phyloP scores from a whole-genome alignment of 2,888 invertebrate species.

The Netelia virgata region DNA sequence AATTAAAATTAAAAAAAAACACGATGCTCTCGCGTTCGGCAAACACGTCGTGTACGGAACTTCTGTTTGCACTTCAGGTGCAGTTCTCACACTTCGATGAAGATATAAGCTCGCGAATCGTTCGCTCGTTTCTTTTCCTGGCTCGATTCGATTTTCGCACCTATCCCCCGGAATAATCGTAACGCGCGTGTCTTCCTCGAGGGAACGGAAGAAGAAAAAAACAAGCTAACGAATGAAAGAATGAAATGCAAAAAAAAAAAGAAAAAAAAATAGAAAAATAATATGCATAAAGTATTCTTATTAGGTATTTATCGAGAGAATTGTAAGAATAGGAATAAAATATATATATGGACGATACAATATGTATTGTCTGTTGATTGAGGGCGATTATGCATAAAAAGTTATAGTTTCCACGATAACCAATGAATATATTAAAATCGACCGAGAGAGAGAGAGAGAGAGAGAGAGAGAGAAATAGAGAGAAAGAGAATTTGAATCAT shows the following conservation, averaged over 20 bases:
- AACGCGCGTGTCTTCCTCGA: not conserved
- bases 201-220: not conserved
- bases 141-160: constrained; percentile 37
- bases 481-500: not conserved
- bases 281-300: not conserved
- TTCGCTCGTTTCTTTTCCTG: constrained; percentile 27
- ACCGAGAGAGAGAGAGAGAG: not conserved
- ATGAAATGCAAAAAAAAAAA: not conserved
- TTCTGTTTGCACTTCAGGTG: constrained; percentile 76
- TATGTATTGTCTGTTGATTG: constrained; percentile 52
- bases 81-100: constrained; percentile 75
- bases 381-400: constrained; percentile 51
- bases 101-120: constrained; percentile 29
- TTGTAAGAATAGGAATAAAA: no score
- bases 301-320: not conserved
- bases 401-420: constrained; percentile 62
- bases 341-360: constrained; percentile 30
- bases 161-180: not conserved
- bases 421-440: constrained; percentile 39
- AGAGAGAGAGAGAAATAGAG: not conserved
- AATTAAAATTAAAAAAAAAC: no score
- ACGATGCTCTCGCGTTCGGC: constrained; percentile 42
- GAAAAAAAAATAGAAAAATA: not conserved
- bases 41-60: constrained; percentile 30
- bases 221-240: not conserved